Conservation (phyloP, 2,888 invertebrate genomes). For the Drosophila bunnanda region DNA sequence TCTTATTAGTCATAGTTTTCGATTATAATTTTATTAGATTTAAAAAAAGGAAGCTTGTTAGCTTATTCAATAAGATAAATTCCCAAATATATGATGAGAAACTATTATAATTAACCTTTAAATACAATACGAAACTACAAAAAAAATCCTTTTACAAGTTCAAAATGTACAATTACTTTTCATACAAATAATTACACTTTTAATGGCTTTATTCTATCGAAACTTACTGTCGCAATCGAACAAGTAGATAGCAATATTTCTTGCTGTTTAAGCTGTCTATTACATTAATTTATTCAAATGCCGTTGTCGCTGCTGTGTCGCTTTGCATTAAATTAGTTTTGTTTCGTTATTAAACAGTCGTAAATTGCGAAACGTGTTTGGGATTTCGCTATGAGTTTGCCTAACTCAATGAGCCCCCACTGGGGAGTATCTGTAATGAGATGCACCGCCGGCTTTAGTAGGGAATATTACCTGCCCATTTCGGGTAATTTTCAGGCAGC, state of each 20-base stretch:
- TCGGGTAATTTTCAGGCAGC: conserved; percentile 19
- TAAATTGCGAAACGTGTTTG: conserved; percentile 67
- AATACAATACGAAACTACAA: too few species aligned
- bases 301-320: conserved; percentile 64
- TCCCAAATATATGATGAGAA: too few species aligned
- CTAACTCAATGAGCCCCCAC: conserved; percentile 34
- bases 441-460: conserved; percentile 7
- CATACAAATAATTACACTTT: too few species aligned
- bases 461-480: conserved; percentile 22
- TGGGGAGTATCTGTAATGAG: conserved; percentile 16
- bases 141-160: too few species aligned
- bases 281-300: conserved; percentile 80
- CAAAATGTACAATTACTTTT: too few species aligned
- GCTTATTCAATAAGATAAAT: too few species aligned
- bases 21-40: too few species aligned
- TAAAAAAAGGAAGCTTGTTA: too few species aligned
- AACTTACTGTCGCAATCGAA: conserved; percentile 25
- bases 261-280: conserved; percentile 70
- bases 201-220: background rate
- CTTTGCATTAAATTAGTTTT: conserved; percentile 54
- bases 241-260: conserved; percentile 43
- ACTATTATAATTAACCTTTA: too few species aligned
- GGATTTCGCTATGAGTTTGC: conserved; percentile 48
- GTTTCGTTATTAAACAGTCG: conserved; percentile 63
- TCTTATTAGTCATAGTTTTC: too few species aligned